Conservation (phyloP, 2,113 vertebrate genomes). For the Muscicapa adusta region DNA sequence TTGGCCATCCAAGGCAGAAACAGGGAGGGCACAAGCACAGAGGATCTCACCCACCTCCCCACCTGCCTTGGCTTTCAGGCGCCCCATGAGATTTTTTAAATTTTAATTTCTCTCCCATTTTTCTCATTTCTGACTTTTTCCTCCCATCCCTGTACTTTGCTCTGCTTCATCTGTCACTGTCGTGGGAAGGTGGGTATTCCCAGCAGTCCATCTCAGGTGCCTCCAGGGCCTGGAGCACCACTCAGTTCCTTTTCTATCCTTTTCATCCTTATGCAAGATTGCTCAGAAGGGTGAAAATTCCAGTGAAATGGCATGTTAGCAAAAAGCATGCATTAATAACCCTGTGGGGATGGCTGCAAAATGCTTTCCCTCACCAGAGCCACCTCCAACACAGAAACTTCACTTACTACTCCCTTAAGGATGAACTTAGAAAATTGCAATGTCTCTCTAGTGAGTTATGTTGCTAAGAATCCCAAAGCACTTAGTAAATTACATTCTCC, state of each 20-base stretch:
- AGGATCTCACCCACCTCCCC: not conserved
- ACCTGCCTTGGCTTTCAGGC: not conserved
- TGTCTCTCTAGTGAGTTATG: not conserved
- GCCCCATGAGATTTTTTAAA: not conserved
- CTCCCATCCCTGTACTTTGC: not conserved
- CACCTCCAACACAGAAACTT: not conserved
- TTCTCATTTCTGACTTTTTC: not conserved
- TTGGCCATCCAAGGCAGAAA: not conserved
- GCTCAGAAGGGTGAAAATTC: slow-evolving; percentile 43
- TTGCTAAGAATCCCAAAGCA: not conserved
- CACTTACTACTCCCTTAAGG: not conserved
- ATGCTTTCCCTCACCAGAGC: not conserved
- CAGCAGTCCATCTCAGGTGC: not conserved
- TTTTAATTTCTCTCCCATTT: not conserved
- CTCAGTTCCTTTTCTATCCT: not conserved
- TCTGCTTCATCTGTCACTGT: not conserved
- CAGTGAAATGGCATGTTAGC: not conserved
- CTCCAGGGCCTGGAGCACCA: not conserved
- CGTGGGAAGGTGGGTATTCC: not conserved
- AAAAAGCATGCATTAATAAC: slow-evolving; percentile 1
- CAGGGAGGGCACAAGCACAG: rapidly evolving
- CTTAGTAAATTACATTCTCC: not conserved
- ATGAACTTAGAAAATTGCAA: not conserved
- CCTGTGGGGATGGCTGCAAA: slow-evolving; percentile 24
- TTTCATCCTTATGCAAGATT: not conserved